These are phyloP conservation scores for Maniola hyperantus DNA, from an alignment of 2,888 invertebrate species.

Conservation along the genomic window DNA sequence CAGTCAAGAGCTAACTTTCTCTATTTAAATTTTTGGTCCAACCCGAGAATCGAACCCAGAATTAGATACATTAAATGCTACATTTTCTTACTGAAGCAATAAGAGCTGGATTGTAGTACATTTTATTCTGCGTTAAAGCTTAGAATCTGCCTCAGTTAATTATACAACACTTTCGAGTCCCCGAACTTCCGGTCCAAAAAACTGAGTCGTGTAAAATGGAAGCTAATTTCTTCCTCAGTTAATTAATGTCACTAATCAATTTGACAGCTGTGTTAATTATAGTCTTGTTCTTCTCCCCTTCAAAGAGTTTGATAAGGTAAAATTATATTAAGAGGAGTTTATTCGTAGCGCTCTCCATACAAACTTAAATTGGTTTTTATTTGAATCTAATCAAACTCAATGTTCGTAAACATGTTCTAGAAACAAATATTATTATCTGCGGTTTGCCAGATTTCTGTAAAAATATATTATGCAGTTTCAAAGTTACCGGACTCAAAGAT, in stretches of 20 bases:
- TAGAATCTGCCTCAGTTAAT: not conserved
- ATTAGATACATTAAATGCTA: not conserved
- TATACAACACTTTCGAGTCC: not conserved
- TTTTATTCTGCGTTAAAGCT: not conserved
- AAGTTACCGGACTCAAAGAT: too few species aligned
- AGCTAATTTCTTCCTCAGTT: constrained; percentile 13
- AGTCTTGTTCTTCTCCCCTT: constrained; percentile 16
- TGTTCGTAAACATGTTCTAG: too few species aligned
- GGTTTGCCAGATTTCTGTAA: too few species aligned
- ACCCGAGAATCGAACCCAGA: too few species aligned
- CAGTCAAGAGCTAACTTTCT: too few species aligned
- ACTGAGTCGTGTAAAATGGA: constrained; percentile 5
- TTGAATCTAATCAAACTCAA: too few species aligned
- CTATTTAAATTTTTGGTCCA: too few species aligned
- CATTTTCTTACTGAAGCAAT: constrained; percentile 1
- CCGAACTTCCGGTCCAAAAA: constrained; percentile 4
- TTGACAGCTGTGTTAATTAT: constrained; percentile 25
- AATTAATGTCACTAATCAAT: constrained; percentile 21
- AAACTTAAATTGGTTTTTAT: too few species aligned
- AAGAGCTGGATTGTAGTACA: too few species aligned
- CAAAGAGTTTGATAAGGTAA: constrained; percentile 34
- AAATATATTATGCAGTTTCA: too few species aligned
- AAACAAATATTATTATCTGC: too few species aligned
- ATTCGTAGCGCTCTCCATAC: too few species aligned
- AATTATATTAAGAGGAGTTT: constrained; percentile 44